phyloP scores from a whole-genome alignment of 2,113 vertebrate genomes.

The Mesocricetus auratus region DNA sequence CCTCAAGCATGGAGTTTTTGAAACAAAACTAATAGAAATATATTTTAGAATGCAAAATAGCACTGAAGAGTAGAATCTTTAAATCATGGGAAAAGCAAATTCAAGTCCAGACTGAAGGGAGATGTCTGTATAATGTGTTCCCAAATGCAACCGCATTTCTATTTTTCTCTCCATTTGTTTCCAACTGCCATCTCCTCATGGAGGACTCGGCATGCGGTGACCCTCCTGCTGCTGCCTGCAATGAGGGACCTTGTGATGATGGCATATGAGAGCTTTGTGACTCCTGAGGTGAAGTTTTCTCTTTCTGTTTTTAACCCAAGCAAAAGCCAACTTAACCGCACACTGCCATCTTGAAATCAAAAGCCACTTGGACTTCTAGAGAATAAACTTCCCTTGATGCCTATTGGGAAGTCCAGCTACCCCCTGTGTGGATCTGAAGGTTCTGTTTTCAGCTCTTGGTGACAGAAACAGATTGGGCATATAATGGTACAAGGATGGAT shows the following conservation, averaged over 20 bases:
- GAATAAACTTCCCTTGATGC: background rate
- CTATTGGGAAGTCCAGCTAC: background rate
- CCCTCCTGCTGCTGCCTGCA: background rate
- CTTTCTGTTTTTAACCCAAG: background rate
- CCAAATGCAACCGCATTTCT: background rate
- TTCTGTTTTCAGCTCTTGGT: background rate
- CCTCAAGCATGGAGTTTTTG: background rate
- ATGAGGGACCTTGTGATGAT: background rate
- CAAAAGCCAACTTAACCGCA: conserved; percentile 35
- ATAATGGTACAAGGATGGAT: background rate
- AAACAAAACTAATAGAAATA: conserved; percentile 57
- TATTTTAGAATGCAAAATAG: conserved; percentile 12
- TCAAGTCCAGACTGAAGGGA: conserved; percentile 35
- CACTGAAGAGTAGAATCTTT: background rate
- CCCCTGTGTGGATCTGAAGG: background rate
- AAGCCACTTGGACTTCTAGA: background rate
- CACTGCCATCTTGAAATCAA: conserved; percentile 34
- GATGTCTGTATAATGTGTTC: background rate
- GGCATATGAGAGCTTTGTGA: conserved; percentile 15
- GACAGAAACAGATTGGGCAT: background rate
- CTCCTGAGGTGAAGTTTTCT: background rate
- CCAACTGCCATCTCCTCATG: background rate
- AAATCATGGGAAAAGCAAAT: background rate
- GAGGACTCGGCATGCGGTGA: background rate
- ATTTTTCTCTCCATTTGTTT: conserved; percentile 11